Evolutionary conservation across 2,797 vertebrate species (phyloP).

Genomic region (Cercopithecus neglectus): DNA sequence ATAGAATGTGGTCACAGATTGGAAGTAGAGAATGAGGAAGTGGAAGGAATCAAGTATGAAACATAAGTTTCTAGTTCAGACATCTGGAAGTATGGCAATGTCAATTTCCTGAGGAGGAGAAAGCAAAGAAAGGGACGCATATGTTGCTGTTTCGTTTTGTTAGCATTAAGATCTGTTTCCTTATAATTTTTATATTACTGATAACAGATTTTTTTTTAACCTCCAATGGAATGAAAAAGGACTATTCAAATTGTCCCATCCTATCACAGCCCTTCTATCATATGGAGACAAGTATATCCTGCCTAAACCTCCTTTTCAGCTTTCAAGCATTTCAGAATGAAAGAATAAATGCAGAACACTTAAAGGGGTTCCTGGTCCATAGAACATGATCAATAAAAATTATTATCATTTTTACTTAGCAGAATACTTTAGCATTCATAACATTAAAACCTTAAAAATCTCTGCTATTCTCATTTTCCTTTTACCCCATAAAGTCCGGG

Average conservation of each 20-base stretch:
- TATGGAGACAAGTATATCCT: background rate
- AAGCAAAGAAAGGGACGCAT: background rate
- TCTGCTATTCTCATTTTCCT: background rate
- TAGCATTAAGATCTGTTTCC: background rate
- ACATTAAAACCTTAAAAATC: background rate
- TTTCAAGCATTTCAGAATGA: background rate
- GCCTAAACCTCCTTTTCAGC: background rate
- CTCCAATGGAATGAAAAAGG: background rate
- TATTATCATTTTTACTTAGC: background rate
- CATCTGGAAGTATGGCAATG: background rate
- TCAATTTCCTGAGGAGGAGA: background rate
- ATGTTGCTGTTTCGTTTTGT: background rate
- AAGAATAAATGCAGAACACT: background rate
- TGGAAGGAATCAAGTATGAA: background rate
- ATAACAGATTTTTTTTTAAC: background rate
- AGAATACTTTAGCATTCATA: background rate
- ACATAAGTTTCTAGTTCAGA: background rate
- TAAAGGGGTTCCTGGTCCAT: background rate
- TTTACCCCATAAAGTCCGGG: background rate
- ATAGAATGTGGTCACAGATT: background rate
- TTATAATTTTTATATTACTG: background rate
- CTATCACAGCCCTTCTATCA: background rate
- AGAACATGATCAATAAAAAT: background rate
- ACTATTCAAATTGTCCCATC: background rate
- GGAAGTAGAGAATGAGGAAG: background rate